These are phyloP conservation scores for Oxystoma pomonae DNA, from an alignment of 2,888 invertebrate species.

Conservation along the genomic window DNA sequence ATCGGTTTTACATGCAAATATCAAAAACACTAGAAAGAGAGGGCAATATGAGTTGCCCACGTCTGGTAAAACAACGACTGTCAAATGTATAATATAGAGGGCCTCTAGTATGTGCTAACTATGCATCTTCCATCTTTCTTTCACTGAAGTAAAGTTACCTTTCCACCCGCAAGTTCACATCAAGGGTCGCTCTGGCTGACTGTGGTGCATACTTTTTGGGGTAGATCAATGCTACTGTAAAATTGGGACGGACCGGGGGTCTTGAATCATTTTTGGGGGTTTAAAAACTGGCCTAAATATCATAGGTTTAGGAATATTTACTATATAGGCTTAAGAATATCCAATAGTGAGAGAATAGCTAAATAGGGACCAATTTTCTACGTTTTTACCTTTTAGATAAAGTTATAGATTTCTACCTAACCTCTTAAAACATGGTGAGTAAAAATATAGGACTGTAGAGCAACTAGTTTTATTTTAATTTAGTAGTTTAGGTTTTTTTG, in stretches of 20 bases:
- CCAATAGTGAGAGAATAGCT: background rate
- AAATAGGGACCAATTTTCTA: background rate
- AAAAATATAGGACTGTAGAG: background rate
- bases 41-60: too few species aligned
- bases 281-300: background rate
- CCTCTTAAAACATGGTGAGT: background rate
- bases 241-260: background rate
- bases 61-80: too few species aligned
- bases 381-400: background rate
- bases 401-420: background rate
- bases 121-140: too few species aligned
- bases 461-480: background rate
- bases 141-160: too few species aligned
- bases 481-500: too few species aligned
- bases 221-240: conserved; percentile 1
- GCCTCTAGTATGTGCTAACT: too few species aligned
- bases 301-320: background rate
- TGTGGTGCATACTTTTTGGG: background rate
- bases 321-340: background rate
- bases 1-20: too few species aligned
- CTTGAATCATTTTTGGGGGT: background rate
- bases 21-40: too few species aligned
- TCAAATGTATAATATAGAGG: too few species aligned
- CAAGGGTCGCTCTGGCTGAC: background rate
- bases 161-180: too few species aligned